Evolutionary conservation across 2,888 invertebrate species (phyloP), one percentile per base, ranked within the genome.

Genomic region (Lepidocyrtinus sp.): DNA sequence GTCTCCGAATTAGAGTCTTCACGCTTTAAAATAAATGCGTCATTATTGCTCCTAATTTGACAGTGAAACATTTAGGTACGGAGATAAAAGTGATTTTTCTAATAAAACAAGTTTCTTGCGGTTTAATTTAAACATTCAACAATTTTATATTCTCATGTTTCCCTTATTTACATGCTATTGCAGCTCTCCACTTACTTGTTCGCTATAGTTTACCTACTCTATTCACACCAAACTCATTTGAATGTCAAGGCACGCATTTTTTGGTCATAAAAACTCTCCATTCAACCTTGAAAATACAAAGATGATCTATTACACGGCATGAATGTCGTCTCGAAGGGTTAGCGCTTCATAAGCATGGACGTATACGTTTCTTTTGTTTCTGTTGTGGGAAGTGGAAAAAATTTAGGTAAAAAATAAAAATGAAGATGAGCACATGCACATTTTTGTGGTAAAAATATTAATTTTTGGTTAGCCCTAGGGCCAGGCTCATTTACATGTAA

Each of bases 381-480:
- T 73, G 62, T 73, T 73, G 65, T 73, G 64, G 73, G 64, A 64
- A 74, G 64, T 36, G 12, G 36, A 55, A 63, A 65, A n/a, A 27
- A 2, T 17, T n/a, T 64, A 9, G 27, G 9, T 27, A 19, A 65
- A n/a, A 36, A 36, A 36, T 36, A 7, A n/a, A n/a, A 12, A 36
- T 65, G 27, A 59, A 74, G 73, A 74, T 74, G 73, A 50, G 55
- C 73, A 65, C 63, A 74, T 74, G 73, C 22, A 25, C 73, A 65
- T 59, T 65, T 74, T 74, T 74, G 64, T 74, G 73, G 65, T 59
- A 65, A 64, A 72, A 74, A 74, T 65, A 73, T 74, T 55, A 64
- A 65, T 74, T 65, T 74, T 73, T 63, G 19, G 5, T 36, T 7
- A 19, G 50, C 63, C 50, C 63, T 63, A 36, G 5, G 36, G 36